Percentiles rank a stretch among this genome's conserved stretches.
These are phyloP conservation scores for Alethe diademata DNA, from an alignment of 2,113 vertebrate species.

Conservation along the genomic window DNA sequence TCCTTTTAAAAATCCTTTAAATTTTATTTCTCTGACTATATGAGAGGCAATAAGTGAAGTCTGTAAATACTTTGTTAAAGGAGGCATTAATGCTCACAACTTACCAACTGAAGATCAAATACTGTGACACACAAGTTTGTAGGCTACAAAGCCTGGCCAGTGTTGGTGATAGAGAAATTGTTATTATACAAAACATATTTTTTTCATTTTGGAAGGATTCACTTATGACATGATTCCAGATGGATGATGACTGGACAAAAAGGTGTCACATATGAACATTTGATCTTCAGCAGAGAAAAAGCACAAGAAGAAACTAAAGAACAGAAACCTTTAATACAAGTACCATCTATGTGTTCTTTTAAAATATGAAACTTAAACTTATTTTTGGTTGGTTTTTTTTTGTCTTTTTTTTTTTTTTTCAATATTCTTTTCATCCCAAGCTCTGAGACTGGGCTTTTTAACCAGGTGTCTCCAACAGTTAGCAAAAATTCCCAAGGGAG, in stretches of 20 bases:
- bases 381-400: rapidly evolving
- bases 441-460: not conserved
- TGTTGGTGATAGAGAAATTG: not conserved
- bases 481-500: not conserved
- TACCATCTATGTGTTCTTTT: not conserved
- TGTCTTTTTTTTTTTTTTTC: rapidly evolving
- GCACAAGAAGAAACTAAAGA: not conserved
- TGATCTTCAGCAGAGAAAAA: not conserved
- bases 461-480: not conserved
- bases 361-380: not conserved
- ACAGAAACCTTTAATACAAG: not conserved
- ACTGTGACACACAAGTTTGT: not conserved
- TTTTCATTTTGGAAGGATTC: not conserved
- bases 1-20: not conserved
- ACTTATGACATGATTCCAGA: not conserved
- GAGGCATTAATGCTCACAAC: not conserved
- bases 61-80: not conserved
- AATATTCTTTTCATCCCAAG: rapidly evolving
- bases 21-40: not conserved
- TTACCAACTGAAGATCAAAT: not conserved
- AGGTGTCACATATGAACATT: not conserved
- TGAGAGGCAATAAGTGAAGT: not conserved
- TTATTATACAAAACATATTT: not conserved
- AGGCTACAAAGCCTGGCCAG: not conserved
- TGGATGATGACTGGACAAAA: not conserved